Evolutionary conservation across 2,888 invertebrate species (phyloP).

Genomic region (Horisme vitalbata): DNA sequence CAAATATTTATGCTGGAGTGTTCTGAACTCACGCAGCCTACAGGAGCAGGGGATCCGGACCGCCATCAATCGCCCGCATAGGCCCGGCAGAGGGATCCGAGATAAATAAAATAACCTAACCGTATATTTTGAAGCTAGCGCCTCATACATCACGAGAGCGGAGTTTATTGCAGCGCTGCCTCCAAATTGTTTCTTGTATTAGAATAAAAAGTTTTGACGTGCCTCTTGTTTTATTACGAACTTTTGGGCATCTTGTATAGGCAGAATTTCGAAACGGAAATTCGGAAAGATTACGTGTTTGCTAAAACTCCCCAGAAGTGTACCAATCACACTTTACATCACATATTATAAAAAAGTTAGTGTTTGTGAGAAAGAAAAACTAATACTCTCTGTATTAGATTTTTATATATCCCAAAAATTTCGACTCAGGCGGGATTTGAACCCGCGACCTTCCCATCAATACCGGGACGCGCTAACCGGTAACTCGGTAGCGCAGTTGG

Average conservation of each 20-base stretch:
- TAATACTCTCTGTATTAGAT: too few relatives aligned
- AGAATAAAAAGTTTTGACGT: slow-evolving; percentile 28
- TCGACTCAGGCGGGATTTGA: too few relatives aligned
- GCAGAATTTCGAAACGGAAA: too few relatives aligned
- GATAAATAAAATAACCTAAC: slow-evolving; percentile 52
- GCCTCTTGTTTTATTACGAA: slow-evolving; percentile 11
- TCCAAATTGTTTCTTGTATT: slow-evolving; percentile 33
- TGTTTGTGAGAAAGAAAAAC: too few relatives aligned
- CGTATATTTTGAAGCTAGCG: slow-evolving; percentile 44
- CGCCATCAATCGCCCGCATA: slow-evolving; percentile 51
- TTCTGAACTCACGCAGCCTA: slow-evolving; percentile 45
- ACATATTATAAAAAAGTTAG: too few relatives aligned
- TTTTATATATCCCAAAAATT: too few relatives aligned
- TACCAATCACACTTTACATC: too few relatives aligned
- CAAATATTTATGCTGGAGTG: slow-evolving; percentile 62
- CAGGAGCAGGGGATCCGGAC: slow-evolving; percentile 41
- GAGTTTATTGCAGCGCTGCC: slow-evolving; percentile 37
- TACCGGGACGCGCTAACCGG: too few relatives aligned
- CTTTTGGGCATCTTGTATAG: neutral
- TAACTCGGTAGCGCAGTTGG: too few relatives aligned
- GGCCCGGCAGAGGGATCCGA: slow-evolving; percentile 38
- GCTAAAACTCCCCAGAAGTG: too few relatives aligned
- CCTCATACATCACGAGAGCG: slow-evolving; percentile 40
- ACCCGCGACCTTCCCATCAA: too few relatives aligned
- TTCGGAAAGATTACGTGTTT: too few relatives aligned